Conservation (phyloP, 1,140 invertebrate species). For the Portunus trituberculatus region DNA sequence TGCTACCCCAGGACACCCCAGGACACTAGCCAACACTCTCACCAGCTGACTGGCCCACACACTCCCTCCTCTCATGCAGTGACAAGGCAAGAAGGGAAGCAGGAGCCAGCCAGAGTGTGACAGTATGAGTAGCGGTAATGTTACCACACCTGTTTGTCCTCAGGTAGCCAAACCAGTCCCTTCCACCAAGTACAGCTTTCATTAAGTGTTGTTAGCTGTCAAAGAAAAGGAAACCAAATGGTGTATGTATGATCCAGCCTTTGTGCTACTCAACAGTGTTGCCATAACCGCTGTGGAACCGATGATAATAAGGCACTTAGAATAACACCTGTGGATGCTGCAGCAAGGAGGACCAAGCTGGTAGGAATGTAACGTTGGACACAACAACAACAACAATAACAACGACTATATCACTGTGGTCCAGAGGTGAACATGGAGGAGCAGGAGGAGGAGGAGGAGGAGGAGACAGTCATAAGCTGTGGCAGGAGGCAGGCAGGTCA, state of each 20-base stretch:
- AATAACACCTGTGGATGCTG: constrained; percentile 3
- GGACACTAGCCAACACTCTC: no score
- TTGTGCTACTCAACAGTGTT: neutral
- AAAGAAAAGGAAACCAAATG: neutral
- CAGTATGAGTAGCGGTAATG: no score
- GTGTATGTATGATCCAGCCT: neutral
- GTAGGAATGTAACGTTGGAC: constrained; percentile 34
- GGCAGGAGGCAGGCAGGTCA: no score
- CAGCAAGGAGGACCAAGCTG: neutral
- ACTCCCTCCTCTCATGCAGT: no score
- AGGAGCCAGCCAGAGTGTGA: no score
- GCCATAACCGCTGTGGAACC: neutral
- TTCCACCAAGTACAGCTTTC: neutral
- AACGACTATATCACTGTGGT: neutral
- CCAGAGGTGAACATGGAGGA: neutral
- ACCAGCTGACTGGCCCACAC: no score
- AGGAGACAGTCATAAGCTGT: no score
- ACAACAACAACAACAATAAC: constrained; percentile 17
- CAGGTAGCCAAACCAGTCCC: neutral
- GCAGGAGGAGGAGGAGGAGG: no score
- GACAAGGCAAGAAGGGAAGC: no score
- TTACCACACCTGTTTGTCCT: neutral
- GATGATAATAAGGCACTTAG: constrained; percentile 42
- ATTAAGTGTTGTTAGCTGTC: neutral
- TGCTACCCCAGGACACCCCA: no score